Evolutionary conservation across 1,140 invertebrate species (phyloP).

Genomic region (Drosophila persimilis): DNA sequence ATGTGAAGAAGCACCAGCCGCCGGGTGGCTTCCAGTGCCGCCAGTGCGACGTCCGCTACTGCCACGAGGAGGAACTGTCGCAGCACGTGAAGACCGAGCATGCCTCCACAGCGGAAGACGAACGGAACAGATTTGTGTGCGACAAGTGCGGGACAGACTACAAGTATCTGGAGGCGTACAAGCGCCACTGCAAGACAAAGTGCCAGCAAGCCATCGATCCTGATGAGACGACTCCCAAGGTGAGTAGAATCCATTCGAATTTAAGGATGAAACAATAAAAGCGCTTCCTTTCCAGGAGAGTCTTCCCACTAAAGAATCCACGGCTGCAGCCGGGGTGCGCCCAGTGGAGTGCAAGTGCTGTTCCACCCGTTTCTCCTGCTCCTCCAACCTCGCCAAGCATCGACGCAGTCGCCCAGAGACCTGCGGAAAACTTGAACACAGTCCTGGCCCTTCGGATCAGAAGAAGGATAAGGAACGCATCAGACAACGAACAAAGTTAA

Average conservation of each 20-base stretch:
- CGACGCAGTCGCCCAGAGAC: constrained; percentile 80
- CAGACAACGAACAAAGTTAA: constrained; percentile 17
- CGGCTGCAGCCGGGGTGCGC: constrained; percentile 52
- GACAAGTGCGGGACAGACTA: constrained; percentile 81
- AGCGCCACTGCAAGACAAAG: constrained; percentile 75
- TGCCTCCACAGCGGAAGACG: constrained; percentile 27
- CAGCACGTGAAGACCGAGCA: constrained; percentile 64
- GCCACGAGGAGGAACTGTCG: constrained; percentile 61
- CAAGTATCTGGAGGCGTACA: constrained; percentile 69
- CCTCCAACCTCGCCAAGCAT: constrained; percentile 83
- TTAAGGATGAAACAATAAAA: too few species aligned
- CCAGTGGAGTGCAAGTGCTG: constrained; percentile 83
- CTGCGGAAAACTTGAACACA: constrained; percentile 78
- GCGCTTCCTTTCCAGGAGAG: not conserved
- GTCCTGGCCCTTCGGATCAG: constrained; percentile 13
- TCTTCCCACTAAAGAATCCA: not conserved
- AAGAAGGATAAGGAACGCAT: constrained; percentile 12
- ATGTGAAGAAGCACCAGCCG: constrained; percentile 78
- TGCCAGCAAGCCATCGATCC: constrained; percentile 49
- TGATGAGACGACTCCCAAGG: constrained; percentile 40
- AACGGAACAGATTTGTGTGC: constrained; percentile 60
- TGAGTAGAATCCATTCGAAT: not conserved
- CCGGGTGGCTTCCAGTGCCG: constrained; percentile 76
- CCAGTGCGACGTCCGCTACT: constrained; percentile 66
- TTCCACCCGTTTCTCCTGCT: constrained; percentile 82